Conservation (phyloP, 2,888 invertebrate genomes). For the Notocelia uddmanniana region DNA sequence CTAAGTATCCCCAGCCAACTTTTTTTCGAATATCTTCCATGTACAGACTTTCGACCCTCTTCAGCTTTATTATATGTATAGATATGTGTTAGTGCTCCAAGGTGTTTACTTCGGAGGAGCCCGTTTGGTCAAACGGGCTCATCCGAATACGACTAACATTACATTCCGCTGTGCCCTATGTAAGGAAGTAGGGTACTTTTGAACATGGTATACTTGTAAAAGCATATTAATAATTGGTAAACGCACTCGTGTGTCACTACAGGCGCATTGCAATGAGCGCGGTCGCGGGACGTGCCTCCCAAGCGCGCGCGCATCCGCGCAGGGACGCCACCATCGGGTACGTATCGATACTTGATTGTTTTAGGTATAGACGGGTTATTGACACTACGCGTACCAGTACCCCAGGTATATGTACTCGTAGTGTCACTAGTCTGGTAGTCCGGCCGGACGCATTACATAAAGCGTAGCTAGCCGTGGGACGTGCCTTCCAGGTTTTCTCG, state of each 20-base stretch:
- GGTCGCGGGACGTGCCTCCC: conserved; percentile 39
- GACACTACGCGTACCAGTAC: too few species aligned
- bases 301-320: conserved; percentile 24
- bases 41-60: too few species aligned
- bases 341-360: conserved; percentile 18
- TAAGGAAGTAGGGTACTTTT: background rate
- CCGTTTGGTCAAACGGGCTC: too few species aligned
- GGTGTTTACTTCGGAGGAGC: too few species aligned
- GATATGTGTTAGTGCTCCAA: too few species aligned
- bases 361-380: too few species aligned
- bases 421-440: too few species aligned
- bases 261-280: conserved; percentile 47
- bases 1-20: too few species aligned
- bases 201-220: background rate
- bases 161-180: background rate
- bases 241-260: conserved; percentile 12
- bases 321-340: conserved; percentile 8
- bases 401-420: too few species aligned
- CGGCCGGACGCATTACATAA: conserved; percentile 46
- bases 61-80: too few species aligned
- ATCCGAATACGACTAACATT: background rate
- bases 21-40: too few species aligned
- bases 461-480: conserved; percentile 37
- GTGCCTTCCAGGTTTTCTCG: conserved; percentile 24
- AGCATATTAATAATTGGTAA: background rate